Percentiles rank a stretch among this genome's conserved stretches.
Conservation (phyloP, 1,140 invertebrate species). For the Tetramorium simillimum region DNA sequence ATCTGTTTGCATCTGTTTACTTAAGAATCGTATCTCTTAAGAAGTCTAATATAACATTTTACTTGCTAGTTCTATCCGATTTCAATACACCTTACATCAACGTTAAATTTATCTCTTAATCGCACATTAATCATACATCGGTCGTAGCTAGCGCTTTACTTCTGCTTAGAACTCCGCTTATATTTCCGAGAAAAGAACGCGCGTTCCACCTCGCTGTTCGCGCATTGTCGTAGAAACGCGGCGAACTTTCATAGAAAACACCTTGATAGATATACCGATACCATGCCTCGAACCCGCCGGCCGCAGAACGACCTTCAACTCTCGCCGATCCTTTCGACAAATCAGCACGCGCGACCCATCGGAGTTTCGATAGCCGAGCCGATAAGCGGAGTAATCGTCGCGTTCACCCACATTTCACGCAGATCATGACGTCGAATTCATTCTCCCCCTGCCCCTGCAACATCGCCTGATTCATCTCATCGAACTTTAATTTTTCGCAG, state of each 20-base stretch:
- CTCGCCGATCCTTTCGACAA: slow-evolving; percentile 57
- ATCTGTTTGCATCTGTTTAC: background rate
- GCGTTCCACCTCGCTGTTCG: background rate
- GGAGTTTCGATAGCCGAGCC: background rate
- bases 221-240: slow-evolving; percentile 38
- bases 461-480: slow-evolving; percentile 2
- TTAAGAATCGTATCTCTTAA: background rate
- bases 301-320: slow-evolving; percentile 66
- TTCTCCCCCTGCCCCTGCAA: background rate
- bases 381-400: background rate
- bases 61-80: background rate
- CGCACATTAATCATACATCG: background rate
- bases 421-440: slow-evolving; percentile 4
- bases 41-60: background rate
- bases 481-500: slow-evolving; percentile 60
- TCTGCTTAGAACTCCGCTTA: background rate
- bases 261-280: slow-evolving; percentile 53
- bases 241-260: slow-evolving; percentile 54
- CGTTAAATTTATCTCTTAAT: slow-evolving; percentile 3
- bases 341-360: background rate
- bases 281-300: slow-evolving; percentile 40
- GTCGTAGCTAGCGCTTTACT: background rate
- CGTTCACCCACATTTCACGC: slow-evolving; percentile 12
- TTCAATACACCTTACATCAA: background rate
- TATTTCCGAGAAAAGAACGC: background rate